Evolutionary conservation across 37 sponge, comb jelly and placozoan genomes (phyloP), one percentile per base, ranked within the genome.

Genomic region (Beroe forskalii): DNA sequence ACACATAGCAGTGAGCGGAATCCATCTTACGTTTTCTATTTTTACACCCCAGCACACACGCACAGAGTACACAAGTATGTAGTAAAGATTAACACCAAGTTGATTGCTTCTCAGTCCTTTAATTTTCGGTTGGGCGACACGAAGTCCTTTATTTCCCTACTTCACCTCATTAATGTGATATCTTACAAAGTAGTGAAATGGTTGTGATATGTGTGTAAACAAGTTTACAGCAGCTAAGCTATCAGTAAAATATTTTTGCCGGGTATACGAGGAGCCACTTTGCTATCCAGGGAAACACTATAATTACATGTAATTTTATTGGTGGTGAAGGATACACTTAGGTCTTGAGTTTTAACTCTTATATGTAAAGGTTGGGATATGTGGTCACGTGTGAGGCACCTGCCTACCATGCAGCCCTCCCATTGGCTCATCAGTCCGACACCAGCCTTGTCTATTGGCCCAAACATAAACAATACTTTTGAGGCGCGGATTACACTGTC

Each of bases 201-300:
- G 66, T 63, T 63, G 28, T 28, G 66, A 63, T 63, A 63, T 63
- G 25, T 30, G 66, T 3, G 25, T 30, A 63, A 24, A 28, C 20
- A 63, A 63, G 28, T 63, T 63, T 63, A 63, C 28, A 28, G 66
- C 66, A 63, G 25, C 28, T 63, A 30, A 63, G 66, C 66, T 63
- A 63, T 63, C 66, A 63, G 66, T 63, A 63, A 63, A 63, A 63
- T 63, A 63, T 63, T 63, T 63, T 63, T 63, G 66, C 66, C 66
- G 66, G n/a, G 66, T 63, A 63, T 63, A 63, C 24, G 28, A 30
- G 66, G 66, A 63, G 66, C 66, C 66, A 63, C 66, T 63, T 63
- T 63, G 66, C 66, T 63, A 63, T 63, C 66, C 66, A 63, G 66
- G 66, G 66, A 63, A 63, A 63, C 66, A 28, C 66, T 63, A 63